These are phyloP conservation scores for Zosterops japonicus DNA, from an alignment of 2,113 vertebrate species.

Conservation along the genomic window DNA sequence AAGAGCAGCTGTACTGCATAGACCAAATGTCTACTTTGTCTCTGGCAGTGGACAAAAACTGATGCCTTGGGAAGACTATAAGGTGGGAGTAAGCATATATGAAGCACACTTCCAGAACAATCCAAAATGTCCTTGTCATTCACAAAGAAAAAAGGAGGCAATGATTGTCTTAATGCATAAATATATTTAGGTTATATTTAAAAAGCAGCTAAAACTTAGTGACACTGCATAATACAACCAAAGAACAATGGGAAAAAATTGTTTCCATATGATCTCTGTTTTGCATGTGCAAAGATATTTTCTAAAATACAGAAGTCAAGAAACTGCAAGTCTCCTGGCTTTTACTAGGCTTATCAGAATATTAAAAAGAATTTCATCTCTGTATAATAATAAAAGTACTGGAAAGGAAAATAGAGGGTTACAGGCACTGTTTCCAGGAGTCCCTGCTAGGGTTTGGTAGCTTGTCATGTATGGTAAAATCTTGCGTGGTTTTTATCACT, in stretches of 20 bases:
- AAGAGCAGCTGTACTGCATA: slow-evolving; percentile 30
- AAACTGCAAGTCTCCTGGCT: neutral
- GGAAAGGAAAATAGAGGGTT: neutral
- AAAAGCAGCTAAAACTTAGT: neutral
- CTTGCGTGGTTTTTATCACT: neutral
- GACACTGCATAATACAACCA: neutral
- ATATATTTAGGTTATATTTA: neutral
- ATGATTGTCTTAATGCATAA: neutral
- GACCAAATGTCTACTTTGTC: neutral
- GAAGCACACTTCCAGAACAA: neutral
- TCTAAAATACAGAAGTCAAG: neutral
- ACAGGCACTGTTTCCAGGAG: neutral
- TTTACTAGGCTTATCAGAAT: neutral
- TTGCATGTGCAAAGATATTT: neutral
- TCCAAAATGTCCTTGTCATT: neutral
- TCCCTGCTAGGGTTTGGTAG: neutral
- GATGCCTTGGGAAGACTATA: neutral
- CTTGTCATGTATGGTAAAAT: neutral
- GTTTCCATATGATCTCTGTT: neutral
- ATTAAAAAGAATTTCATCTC: neutral
- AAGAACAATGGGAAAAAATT: neutral
- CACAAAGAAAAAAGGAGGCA: neutral
- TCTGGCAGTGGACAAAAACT: neutral
- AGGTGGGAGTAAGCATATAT: neutral
- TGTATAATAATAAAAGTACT: neutral